Base-by-base conservation (phyloP, 2,888 invertebrate genomes). In the Drymonia ruficornis region DNA sequence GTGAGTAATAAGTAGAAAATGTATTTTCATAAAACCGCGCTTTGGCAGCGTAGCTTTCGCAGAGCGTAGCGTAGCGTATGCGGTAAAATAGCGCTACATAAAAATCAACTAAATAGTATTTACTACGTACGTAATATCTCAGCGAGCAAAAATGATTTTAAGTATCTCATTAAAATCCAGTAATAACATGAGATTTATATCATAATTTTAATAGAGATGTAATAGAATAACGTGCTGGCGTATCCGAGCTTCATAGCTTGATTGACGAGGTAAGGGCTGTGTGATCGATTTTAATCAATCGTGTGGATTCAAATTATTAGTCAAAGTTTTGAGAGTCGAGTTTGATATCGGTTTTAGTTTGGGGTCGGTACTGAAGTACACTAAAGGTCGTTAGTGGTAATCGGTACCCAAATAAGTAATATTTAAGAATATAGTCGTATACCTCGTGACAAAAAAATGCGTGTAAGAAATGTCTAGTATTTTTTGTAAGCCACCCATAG, bases 31-130 rank as follows among this genome's bases (percentile, higher is more conserved):
- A 36, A 36, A n/a, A 13, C n/a, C 5, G n/a, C 36, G 36, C 36
- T 43, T 1, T 43, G 7, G 23, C n/a, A 23, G 23, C 13, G 43
- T 16, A 16, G 43, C 23, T 23, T 7, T 23, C 3, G 1, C 23
- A 23, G 23, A 23, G 23, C 7, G 7, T 23, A 23, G 9, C 6
- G 19, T 13, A 43, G 36, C 19, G 12, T 13, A 12, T 5, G 18
- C 19, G 9, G 19, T 12, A 19, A 43, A 43, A n/a, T n/a, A n/a
- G 2, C 23, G 23, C 43, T 11, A 23, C 19, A 43, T 43, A n/a
- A n/a, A n/a, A n/a, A n/a, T n/a, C n/a, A n/a, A 43, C 43, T 43
- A 43, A 43, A 43, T 43, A 43, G 40, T 16, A 16, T 16, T 19
- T 12, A 16, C 43, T 43, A 43, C 3, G 19, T 43, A 43, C 3